Base-by-base conservation (phyloP, 2,797 vertebrate genomes). In the Lepus townsendii region DNA sequence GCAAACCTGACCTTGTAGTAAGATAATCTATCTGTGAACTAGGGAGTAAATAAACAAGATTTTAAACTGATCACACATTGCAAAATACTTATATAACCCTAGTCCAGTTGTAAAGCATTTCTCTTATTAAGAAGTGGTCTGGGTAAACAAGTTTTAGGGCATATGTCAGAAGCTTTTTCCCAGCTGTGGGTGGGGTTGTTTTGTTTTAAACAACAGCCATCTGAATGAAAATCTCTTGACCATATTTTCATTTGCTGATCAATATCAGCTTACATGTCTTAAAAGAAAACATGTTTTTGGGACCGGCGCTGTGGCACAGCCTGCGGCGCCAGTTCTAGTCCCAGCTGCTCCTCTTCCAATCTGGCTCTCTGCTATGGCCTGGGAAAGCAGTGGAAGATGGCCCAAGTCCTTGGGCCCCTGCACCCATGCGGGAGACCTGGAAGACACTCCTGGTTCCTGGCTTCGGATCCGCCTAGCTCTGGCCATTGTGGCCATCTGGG, bases 151-250 rank as follows among this genome's bases (percentile, higher is more conserved):
- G 88, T 92, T 78, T 95, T 73, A 89, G 30, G 87, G n/a, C 1
- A 0, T 54, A 14, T 68, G 77, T 93, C 57, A 60, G 85, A 87
- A 50, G 13, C 30, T 92, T 80, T 85, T 96, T 93, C 13, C 16
- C 75, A 90, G 94, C 88, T 95, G 93, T 95, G 97, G 89, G 86
- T 93, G 77, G 91, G 75, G 94, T 83, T 93, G 63, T 96, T 83
- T 93, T 88, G 79, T 94, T 96, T 88, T 83, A 82, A 94, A 93
- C 35, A 94, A 50, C 47, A 91, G 52, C 76, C 72, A 75, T 68
- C 57, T 76, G 77, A 96, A 95, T 35, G 73, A 3, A 42, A 72
- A 1, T 87, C 4, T 0, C 2, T 63, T 93, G 63, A 84, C 72
- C n/a, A 35, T 76, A 86, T 91, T 93, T 91, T 85, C 38, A 47